These are phyloP conservation scores for Chromoteleia sp. DNA, from an alignment of 2,888 invertebrate species.

Conservation along the genomic window DNA sequence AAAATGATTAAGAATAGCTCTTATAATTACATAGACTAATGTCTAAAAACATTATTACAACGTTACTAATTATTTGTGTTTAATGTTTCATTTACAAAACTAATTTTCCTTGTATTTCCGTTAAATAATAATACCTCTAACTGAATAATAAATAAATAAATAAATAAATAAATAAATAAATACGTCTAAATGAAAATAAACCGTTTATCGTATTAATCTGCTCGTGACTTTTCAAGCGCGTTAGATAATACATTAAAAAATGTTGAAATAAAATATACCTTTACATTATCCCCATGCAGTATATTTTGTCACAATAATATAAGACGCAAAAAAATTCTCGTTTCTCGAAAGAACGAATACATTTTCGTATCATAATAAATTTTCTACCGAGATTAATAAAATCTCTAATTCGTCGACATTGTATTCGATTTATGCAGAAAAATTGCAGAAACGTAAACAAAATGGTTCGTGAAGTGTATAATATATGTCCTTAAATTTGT, in stretches of 20 bases:
- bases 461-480: constrained; percentile 21
- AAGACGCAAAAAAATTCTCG: not conserved
- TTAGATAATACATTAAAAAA: not conserved
- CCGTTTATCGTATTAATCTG: not conserved
- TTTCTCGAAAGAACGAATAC: not conserved
- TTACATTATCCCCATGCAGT: not conserved
- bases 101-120: not conserved
- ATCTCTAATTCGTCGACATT: constrained; percentile 7
- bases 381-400: constrained; percentile 11
- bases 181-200: not conserved
- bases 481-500: constrained; percentile 34
- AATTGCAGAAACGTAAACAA: constrained; percentile 33
- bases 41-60: too few species aligned
- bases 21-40: too few species aligned
- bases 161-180: too few species aligned
- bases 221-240: not conserved
- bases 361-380: constrained; percentile 10
- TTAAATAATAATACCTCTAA: not conserved
- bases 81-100: too few species aligned
- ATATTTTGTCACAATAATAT: not conserved
- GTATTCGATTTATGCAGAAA: constrained; percentile 24
- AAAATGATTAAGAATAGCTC: too few species aligned
- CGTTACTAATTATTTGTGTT: too few species aligned
- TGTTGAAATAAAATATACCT: not conserved
- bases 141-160: too few species aligned